Evolutionary conservation across 1,140 invertebrate genomes (phyloP).

Genomic region (Drosophila nigrodunni): DNA sequence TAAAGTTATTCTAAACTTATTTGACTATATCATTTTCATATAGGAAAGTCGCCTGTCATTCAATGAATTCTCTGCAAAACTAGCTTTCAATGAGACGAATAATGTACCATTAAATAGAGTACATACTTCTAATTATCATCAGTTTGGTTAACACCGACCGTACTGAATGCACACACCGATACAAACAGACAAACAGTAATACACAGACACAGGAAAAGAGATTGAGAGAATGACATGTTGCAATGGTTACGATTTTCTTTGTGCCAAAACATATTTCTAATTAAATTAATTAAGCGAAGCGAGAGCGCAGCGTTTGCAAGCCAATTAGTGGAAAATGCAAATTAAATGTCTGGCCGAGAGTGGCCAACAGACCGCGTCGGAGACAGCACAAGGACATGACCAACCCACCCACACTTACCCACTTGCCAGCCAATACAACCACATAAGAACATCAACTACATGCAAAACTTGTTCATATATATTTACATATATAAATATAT

Average conservation of each 20-base stretch:
- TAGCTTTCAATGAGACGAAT: conserved; percentile 23
- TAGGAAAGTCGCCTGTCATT: background rate
- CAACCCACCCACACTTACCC: background rate
- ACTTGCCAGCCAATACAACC: background rate
- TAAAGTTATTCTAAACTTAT: background rate
- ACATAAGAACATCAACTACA: conserved; percentile 30
- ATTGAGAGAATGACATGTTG: conserved; percentile 47
- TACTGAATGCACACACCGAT: background rate
- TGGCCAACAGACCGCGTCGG: conserved; percentile 19
- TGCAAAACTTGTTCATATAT: background rate
- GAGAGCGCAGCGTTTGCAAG: conserved; percentile 69
- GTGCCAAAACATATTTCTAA: conserved; percentile 76
- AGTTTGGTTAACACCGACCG: conserved; percentile 2
- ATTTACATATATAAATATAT: too few species aligned
- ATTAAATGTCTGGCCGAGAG: conserved; percentile 73
- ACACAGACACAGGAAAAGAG: background rate
- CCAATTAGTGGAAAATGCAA: conserved; percentile 81
- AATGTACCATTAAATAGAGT: conserved; percentile 43
- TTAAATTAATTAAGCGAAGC: conserved; percentile 80
- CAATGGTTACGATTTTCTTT: conserved; percentile 60
- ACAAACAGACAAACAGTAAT: background rate
- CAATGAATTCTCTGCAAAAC: conserved; percentile 11
- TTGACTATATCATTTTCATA: too few species aligned
- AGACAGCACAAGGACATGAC: conserved; percentile 14
- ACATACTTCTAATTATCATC: conserved; percentile 25